Evolutionary conservation across 1,140 invertebrate species (phyloP).

Genomic region (Nymphalis io): DNA sequence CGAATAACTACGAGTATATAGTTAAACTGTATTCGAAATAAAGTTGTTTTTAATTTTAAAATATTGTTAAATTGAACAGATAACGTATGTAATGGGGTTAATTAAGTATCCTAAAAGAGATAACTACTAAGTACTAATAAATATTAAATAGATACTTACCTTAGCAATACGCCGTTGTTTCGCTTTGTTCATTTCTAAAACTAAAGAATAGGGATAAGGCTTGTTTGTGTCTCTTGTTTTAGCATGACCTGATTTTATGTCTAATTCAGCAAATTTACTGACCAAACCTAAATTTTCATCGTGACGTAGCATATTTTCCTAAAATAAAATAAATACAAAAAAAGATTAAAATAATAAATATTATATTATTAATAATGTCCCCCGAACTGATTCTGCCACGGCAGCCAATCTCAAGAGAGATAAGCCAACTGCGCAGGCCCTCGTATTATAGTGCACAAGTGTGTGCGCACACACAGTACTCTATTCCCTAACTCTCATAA

Average conservation of each 20-base stretch:
- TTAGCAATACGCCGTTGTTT: neutral
- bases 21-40: neutral
- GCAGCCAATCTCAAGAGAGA: no score
- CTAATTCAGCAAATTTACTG: slow-evolving; percentile 5
- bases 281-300: slow-evolving; percentile 18
- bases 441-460: no score
- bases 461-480: no score
- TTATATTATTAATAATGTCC: neutral
- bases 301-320: slow-evolving; percentile 38
- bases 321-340: neutral
- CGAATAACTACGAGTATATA: neutral
- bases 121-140: neutral
- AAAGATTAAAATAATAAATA: neutral
- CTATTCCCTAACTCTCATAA: no score
- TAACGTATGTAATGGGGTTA: no score
- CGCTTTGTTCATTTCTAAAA: neutral
- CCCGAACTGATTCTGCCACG: no score
- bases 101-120: no score
- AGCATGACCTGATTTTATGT: neutral
- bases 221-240: neutral
- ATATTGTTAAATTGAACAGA: no score
- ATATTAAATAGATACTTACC: slow-evolving; percentile 29
- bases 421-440: no score
- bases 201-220: neutral
- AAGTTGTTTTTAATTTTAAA: no score